Conservation (phyloP, 2,113 vertebrate species). For the Piliocolobus tephrosceles region DNA sequence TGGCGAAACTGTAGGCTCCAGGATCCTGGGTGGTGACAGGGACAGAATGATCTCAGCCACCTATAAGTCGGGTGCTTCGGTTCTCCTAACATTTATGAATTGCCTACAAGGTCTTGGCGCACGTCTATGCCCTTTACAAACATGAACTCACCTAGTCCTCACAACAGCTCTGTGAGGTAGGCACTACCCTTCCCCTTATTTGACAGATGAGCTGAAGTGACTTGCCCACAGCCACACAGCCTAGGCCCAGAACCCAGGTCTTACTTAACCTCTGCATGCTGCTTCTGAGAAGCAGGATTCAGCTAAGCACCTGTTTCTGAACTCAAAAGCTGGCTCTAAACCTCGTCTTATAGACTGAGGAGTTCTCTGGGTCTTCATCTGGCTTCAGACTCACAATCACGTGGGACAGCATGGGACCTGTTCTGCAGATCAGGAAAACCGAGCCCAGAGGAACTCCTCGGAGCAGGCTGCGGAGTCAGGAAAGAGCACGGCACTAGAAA, state of each 20-base stretch:
- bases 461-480: rapidly evolving
- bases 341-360: rapidly evolving
- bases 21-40: too few relatives aligned
- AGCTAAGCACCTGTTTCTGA: background rate
- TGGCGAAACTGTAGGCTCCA: background rate
- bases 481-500: background rate
- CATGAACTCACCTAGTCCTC: background rate
- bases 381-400: background rate
- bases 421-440: background rate
- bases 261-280: background rate
- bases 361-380: background rate
- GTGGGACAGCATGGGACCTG: rapidly evolving
- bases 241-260: background rate
- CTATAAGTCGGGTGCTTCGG: rapidly evolving
- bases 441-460: background rate
- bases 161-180: rapidly evolving
- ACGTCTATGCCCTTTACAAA: background rate
- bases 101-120: background rate
- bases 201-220: background rate
- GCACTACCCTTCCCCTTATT: too few relatives aligned
- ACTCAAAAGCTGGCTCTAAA: background rate
- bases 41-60: too few relatives aligned
- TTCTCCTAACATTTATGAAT: background rate
- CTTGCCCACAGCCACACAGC: background rate
- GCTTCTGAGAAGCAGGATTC: background rate